Conservation (phyloP, 2,113 vertebrate species). For the Alethe castanea region DNA sequence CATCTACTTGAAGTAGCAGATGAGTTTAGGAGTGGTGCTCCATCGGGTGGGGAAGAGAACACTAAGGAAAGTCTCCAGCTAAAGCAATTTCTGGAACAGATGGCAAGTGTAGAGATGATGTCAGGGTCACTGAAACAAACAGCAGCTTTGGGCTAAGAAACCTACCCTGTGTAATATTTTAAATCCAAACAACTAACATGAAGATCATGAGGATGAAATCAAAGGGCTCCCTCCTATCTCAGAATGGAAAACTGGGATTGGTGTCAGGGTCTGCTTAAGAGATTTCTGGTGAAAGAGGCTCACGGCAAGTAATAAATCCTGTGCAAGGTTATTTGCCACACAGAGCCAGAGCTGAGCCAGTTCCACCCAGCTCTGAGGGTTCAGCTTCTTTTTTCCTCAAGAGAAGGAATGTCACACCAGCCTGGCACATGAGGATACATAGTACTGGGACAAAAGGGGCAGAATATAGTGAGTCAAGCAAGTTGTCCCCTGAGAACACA, state of each 20-base stretch:
- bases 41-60: background rate
- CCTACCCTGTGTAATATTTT: background rate
- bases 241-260: background rate
- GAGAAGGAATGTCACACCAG: background rate
- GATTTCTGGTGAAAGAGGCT: background rate
- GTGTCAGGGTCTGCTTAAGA: background rate
- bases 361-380: background rate
- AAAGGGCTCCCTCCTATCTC: background rate
- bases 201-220: background rate
- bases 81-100: background rate
- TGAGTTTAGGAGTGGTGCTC: background rate
- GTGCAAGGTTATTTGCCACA: background rate
- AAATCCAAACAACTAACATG: background rate
- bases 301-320: background rate
- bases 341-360: background rate
- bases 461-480: background rate
- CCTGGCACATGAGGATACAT: fast-evolving
- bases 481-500: background rate
- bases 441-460: background rate
- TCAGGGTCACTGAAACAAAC: background rate
- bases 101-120: background rate
- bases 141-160: background rate
- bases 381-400: background rate
- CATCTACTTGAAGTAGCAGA: background rate
- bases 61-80: background rate